Evolutionary conservation across 2,797 vertebrate genomes (phyloP).

Genomic region (Pipistrellus pygmaeus): DNA sequence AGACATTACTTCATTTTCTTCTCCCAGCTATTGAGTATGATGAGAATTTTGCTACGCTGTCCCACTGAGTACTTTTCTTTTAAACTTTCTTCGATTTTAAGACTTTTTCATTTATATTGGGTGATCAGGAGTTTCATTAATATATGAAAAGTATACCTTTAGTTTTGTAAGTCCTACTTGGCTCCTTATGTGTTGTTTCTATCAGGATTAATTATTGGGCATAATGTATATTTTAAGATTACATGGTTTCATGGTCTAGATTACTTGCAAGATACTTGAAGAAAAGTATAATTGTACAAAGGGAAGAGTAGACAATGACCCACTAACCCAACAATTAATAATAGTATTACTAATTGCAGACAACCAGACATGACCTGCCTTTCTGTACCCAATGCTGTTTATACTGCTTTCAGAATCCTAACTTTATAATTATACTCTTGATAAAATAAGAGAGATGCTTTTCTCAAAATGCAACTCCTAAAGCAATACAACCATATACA

Average conservation of each 20-base stretch:
- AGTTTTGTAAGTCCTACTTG: not conserved
- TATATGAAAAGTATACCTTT: not conserved
- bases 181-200: not conserved
- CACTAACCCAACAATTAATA: not conserved
- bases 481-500: not conserved
- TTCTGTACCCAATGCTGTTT: not conserved
- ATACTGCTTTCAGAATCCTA: not conserved
- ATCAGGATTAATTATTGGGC: not conserved
- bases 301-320: not conserved
- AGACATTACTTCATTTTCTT: not conserved
- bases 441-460: not conserved
- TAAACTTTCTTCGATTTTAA: not conserved
- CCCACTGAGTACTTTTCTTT: not conserved
- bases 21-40: not conserved
- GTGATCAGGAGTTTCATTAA: not conserved
- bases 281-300: not conserved
- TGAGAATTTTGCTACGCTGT: not conserved
- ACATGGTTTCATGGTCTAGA: not conserved
- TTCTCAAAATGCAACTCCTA: not conserved
- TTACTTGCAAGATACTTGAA: not conserved
- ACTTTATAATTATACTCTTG: not conserved
- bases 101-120: not conserved
- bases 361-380: rapidly evolving
- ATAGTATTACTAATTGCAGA: not conserved
- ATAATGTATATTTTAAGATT: not conserved